Evolutionary conservation across 2,797 vertebrate species (phyloP).

Genomic region (Tarsius wallacei): DNA sequence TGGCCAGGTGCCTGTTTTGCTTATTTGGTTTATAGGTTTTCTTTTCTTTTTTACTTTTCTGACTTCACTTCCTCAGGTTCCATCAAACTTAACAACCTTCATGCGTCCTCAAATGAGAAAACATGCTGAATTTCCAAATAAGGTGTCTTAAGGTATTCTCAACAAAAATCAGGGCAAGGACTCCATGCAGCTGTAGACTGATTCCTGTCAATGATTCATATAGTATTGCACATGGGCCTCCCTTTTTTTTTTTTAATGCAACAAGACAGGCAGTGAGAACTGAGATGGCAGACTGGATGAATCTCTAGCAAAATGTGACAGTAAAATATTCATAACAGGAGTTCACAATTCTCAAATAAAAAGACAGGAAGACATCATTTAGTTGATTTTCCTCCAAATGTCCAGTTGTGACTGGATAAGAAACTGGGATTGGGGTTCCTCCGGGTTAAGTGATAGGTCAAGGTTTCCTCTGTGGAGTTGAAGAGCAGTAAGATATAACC

Average conservation of each 20-base stretch:
- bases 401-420: background rate
- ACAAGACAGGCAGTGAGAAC: background rate
- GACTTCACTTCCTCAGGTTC: conserved; percentile 54
- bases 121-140: conserved; percentile 31
- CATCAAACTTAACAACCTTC: background rate
- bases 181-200: background rate
- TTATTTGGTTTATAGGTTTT: conserved; percentile 46
- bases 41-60: background rate
- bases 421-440: background rate
- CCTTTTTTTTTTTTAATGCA: background rate
- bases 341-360: conserved; percentile 46
- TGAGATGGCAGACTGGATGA: background rate
- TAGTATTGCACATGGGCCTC: background rate
- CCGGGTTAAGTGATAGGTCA: background rate
- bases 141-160: conserved; percentile 21
- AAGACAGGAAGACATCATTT: background rate
- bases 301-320: background rate
- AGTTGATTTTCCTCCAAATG: conserved; percentile 21
- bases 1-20: conserved; percentile 42
- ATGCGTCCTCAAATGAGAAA: background rate
- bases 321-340: background rate
- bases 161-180: conserved; percentile 41
- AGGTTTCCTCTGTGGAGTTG: background rate
- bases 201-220: background rate
- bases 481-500: conserved; percentile 25